Evolutionary conservation across 2,113 vertebrate species (phyloP).

Genomic region (Triplophysa tibetana): DNA sequence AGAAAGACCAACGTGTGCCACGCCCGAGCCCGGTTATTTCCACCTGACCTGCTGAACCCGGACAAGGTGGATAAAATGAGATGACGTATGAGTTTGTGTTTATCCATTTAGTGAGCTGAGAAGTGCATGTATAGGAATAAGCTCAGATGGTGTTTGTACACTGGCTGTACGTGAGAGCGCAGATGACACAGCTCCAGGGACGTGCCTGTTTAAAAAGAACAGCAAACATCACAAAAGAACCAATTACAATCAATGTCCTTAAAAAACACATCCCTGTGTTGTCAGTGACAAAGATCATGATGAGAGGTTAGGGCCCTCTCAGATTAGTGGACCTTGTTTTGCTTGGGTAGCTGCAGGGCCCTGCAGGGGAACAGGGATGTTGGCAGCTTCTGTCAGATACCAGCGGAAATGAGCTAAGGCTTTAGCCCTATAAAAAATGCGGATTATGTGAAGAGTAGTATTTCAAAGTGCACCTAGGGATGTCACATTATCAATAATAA

Average conservation of each 20-base stretch:
- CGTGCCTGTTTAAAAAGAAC: constrained; percentile 59
- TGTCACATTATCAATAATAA: no score
- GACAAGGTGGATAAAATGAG: constrained; percentile 5
- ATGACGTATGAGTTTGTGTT: neutral
- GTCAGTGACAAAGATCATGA: constrained; percentile 68
- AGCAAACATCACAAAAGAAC: constrained; percentile 66
- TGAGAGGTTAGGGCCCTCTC: constrained; percentile 61
- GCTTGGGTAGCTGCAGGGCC: constrained; percentile 58
- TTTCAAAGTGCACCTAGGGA: neutral
- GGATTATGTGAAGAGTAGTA: neutral
- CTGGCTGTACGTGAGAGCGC: neutral
- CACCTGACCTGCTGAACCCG: constrained; percentile 21
- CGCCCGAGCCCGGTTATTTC: constrained; percentile 1
- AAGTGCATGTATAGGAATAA: neutral
- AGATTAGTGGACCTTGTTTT: constrained; percentile 71
- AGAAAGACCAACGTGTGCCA: neutral
- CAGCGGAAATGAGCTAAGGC: constrained; percentile 14
- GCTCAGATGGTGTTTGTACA: constrained; percentile 8
- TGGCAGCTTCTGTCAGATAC: constrained; percentile 24
- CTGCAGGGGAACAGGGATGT: constrained; percentile 21
- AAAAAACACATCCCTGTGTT: constrained; percentile 73
- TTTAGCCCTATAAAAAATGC: neutral
- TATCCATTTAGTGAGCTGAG: neutral
- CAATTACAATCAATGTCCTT: constrained; percentile 73
- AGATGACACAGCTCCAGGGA: constrained; percentile 40